Conservation (phyloP, 2,113 vertebrate genomes). For the Arizona elegans region DNA sequence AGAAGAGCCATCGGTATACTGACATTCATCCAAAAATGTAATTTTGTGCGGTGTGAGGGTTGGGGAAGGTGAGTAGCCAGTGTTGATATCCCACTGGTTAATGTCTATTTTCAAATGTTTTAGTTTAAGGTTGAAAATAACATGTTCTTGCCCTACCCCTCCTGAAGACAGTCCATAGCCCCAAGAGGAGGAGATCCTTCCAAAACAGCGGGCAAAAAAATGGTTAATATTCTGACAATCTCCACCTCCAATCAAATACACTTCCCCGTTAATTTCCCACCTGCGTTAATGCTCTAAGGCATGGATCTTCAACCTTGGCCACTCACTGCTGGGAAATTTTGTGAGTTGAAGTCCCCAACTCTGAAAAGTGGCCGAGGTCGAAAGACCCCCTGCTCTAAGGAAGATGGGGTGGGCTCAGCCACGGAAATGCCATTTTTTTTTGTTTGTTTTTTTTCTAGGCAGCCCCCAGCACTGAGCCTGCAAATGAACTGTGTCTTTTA, state of each 20-base stretch:
- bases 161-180: not conserved
- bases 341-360: not conserved
- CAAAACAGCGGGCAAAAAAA: not conserved
- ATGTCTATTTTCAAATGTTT: not conserved
- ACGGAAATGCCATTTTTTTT: not conserved
- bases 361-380: not conserved
- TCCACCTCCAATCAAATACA: not conserved
- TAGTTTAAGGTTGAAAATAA: not conserved
- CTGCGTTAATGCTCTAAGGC: not conserved
- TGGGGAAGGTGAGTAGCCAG: not conserved
- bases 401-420: not conserved
- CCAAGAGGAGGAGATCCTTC: not conserved
- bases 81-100: not conserved
- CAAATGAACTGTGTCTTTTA: constrained; percentile 66
- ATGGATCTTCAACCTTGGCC: not conserved
- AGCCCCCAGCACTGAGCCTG: not conserved
- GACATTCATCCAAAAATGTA: not conserved
- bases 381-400: not conserved
- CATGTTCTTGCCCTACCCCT: not conserved
- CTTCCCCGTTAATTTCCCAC: not conserved
- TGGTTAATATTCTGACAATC: not conserved
- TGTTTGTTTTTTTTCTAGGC: not conserved
- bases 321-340: not conserved
- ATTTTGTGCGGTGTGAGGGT: not conserved
- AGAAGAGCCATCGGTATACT: not conserved